These are phyloP conservation scores for Hofmannophila pseudospretella DNA, from an alignment of 2,888 invertebrate species.

Conservation along the genomic window DNA sequence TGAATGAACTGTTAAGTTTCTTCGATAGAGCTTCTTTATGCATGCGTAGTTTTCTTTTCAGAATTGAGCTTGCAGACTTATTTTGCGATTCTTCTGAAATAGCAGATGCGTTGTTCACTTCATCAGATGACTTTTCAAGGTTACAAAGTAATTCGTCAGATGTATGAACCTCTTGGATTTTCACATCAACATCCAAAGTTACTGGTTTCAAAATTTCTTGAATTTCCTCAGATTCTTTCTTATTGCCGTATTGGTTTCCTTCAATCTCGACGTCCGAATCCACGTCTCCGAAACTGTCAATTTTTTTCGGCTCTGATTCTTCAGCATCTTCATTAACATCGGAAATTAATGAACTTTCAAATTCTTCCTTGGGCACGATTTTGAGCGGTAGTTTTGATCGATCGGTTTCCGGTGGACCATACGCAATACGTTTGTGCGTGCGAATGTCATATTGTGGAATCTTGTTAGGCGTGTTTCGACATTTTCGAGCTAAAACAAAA, in stretches of 20 bases:
- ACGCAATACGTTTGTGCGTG: conserved; percentile 21
- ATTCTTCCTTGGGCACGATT: conserved; percentile 14
- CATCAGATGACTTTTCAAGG: no score
- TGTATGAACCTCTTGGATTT: no score
- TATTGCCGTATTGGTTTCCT: no score
- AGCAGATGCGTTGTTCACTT: no score
- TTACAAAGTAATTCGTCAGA: no score
- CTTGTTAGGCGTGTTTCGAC: conserved; percentile 8
- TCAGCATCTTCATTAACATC: not conserved
- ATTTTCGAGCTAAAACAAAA: conserved; percentile 4
- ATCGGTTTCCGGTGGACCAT: conserved; percentile 35
- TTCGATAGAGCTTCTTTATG: conserved; percentile 14
- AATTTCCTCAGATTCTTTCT: not conserved
- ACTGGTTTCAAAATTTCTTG: not conserved
- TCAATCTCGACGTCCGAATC: conserved; percentile 26
- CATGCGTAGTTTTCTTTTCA: conserved; percentile 23
- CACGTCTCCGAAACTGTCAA: conserved; percentile 22
- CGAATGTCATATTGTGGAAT: conserved; percentile 13
- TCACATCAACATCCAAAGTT: no score
- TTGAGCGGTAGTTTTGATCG: conserved; percentile 14
- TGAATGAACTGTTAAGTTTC: conserved; percentile 10
- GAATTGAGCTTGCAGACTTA: conserved; percentile 14
- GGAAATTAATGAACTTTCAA: conserved; percentile 2
- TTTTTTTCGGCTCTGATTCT: conserved; percentile 9
- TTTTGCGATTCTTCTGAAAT: no score